Evolutionary conservation across 2,113 vertebrate genomes (phyloP), one percentile per base, ranked within the genome.

Genomic region (Riparia riparia): DNA sequence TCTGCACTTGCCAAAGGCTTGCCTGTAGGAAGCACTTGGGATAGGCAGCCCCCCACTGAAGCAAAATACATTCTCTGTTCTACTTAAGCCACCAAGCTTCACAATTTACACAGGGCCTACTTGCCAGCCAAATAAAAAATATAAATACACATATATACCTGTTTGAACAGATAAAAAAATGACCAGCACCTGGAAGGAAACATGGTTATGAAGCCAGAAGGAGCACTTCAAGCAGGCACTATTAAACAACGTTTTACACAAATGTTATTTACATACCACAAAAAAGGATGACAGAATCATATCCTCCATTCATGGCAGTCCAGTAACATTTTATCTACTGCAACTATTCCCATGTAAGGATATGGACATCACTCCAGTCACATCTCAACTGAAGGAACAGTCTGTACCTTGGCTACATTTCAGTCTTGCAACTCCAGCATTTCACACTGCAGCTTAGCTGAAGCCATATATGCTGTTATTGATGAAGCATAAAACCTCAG

Each of bases 401-500:
- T 50, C 49, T 0, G 0, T 63, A 24, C 37, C 83, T 81, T 56
- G 86, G 53, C 56, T 71, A 64, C 44, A 54, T 70, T 83, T 77
- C 17, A 10, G 21, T 57, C 78, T 22, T 41, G 31, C 65, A 79
- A 47, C 20, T n/a, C 18, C 10, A 74, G 60, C 69, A 54, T 51
- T 78, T 64, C 31, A 64, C 15, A 41, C 51, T 10, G 3, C 79
- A 89, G 76, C 56, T 81, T 26, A 89, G 69, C 69, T 82, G 83
- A 91, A 82, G 73, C 77, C 57, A 72, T 57, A 58, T 89, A 79
- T 45, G 37, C 49, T 61, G 21, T 72, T 85, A 86, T 7, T 2
- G 5, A 87, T 7, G 6, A 78, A 89, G 19, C 61, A 82, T 57
- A 93, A 94, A 94, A 91, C 50, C n/a, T 72, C 81, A 94, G 60